Evolutionary conservation across 1,140 invertebrate species (phyloP), one percentile per base, ranked within the genome.

Genomic region (Palaemon carinicauda): DNA sequence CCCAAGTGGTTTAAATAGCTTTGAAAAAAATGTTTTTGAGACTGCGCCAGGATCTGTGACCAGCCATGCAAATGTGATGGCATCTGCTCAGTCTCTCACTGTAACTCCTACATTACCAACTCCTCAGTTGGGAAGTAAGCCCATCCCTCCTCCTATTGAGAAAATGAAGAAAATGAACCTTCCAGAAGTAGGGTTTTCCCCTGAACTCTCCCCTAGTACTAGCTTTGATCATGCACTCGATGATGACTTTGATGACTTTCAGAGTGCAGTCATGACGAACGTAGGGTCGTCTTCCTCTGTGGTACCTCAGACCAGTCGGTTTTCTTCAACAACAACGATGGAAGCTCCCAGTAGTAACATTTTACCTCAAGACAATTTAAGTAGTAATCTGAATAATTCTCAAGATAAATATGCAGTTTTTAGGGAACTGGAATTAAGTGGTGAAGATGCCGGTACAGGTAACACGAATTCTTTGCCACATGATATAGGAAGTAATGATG

Each of bases 201-300:
- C 87, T n/a, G 73, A 82, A 74, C 56, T 50, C 15, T 80, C 80
- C 15, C 80, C 80, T 3, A 88, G 56, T 33, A 51, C 65, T 7
- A 86, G 83, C 53, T 86, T 86, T 73, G 83, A 82, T 33, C 75
- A 80, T 53, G n/a, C 69, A 24, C 27, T 52, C 54, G 84, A 88
- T 73, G 87, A 88, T 80, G 87, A 88, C 3, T 88, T 88, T 80
- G 80, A 88, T 83, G 87, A 88, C 19, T 88, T 88, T 53, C 87
- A 88, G 56, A 88, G 87, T 79, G 87, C 87, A 17, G 41, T 21
- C 24, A 50, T 31, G 21, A 19, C 80, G 19, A 31, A 24, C 53
- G 50, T 24, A 4, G 41, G 33, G 15, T 31, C 80, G 17, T 74
- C 69, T 1, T n/a, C 69, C 24, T 51, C 41, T 21, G 29, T 65